Evolutionary conservation across 2,888 invertebrate genomes (phyloP).

Genomic region (Drosophila merina): DNA sequence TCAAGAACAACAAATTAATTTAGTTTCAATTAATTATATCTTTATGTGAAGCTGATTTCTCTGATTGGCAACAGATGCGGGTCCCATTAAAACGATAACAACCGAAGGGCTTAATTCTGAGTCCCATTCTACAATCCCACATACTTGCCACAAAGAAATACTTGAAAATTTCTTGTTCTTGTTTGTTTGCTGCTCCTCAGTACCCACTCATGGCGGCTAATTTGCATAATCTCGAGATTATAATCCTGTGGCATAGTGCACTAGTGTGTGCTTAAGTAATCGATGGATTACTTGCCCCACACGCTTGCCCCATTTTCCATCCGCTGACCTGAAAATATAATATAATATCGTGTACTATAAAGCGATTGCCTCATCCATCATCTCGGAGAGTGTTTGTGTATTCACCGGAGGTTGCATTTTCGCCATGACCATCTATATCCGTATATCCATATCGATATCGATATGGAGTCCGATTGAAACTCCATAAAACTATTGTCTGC

Average conservation of each 20-base stretch:
- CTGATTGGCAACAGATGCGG: slow-evolving; percentile 24
- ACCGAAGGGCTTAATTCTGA: slow-evolving; percentile 1
- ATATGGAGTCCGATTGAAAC: slow-evolving; percentile 17
- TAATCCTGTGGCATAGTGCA: slow-evolving; percentile 16
- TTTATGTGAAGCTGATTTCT: slow-evolving; percentile 26
- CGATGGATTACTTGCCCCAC: slow-evolving; percentile 21
- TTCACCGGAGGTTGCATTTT: slow-evolving; percentile 47
- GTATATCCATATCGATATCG: neutral
- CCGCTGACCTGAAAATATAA: slow-evolving; percentile 28
- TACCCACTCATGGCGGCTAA: slow-evolving; percentile 38
- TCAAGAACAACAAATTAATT: slow-evolving; percentile 32
- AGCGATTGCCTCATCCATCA: slow-evolving; percentile 11
- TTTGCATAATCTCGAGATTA: slow-evolving; percentile 59
- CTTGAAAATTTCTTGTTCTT: slow-evolving; percentile 30
- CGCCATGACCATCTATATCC: slow-evolving; percentile 9
- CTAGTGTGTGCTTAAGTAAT: slow-evolving; percentile 31
- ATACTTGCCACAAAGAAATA: slow-evolving; percentile 27
- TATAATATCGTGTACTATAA: neutral
- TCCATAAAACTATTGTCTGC: slow-evolving; percentile 42
- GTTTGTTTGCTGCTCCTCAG: slow-evolving; percentile 17
- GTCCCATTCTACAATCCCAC: too few relatives aligned
- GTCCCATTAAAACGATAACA: slow-evolving; percentile 15
- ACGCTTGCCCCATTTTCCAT: slow-evolving; percentile 19
- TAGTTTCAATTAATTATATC: slow-evolving; percentile 28
- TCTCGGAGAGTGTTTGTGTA: slow-evolving; percentile 22